Percentiles rank a stretch among this genome's conserved stretches.
Conservation (phyloP, 2,113 vertebrate genomes). For the Naja naja region DNA sequence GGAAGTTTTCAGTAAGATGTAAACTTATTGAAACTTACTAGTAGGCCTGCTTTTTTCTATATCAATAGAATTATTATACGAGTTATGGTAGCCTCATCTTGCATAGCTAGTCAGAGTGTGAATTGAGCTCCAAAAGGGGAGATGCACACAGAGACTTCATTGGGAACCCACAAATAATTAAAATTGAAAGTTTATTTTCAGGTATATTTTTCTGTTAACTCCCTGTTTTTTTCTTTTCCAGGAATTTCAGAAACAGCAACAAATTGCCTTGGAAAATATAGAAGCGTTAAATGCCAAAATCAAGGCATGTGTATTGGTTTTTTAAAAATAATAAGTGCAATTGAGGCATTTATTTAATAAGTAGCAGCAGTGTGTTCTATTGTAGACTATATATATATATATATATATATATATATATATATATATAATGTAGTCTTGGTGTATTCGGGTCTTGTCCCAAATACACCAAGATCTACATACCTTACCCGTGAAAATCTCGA, state of each 20-base stretch:
- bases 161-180: neutral
- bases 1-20: neutral
- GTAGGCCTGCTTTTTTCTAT: neutral
- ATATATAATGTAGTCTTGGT: no score
- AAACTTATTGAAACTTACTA: neutral
- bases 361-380: neutral
- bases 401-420: no score
- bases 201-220: neutral
- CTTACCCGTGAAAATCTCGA: no score
- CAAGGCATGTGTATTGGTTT: constrained; percentile 37
- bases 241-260: constrained; percentile 56
- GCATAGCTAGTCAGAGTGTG: neutral
- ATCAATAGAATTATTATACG: neutral
- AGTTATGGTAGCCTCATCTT: no score
- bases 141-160: neutral
- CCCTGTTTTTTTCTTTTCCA: constrained; percentile 16
- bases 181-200: neutral
- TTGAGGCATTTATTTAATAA: neutral
- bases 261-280: constrained; percentile 35
- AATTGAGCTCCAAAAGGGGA: neutral
- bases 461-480: no score
- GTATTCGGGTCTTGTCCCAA: no score
- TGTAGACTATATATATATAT: no score
- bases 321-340: neutral
- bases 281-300: constrained; percentile 38